Percentiles rank a stretch among this genome's conserved stretches.
Evolutionary conservation across 2,888 invertebrate genomes (phyloP).

Genomic region (Myopa testacea): DNA sequence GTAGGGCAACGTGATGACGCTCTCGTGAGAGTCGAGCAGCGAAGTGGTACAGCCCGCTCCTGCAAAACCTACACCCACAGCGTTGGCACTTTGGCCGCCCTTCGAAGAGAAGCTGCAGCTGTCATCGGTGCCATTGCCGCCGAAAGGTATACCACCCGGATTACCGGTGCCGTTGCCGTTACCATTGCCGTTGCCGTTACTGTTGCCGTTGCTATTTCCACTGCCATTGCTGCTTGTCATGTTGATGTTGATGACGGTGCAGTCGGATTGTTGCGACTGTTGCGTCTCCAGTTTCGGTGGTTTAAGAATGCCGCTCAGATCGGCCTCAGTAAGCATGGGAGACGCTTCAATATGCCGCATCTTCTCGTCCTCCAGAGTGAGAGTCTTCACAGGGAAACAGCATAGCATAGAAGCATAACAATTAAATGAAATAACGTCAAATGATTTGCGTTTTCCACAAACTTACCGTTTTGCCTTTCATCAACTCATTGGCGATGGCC

Average conservation of each 20-base stretch:
- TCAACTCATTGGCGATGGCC: constrained; percentile 73
- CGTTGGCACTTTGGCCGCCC: constrained; percentile 67
- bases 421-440: not conserved
- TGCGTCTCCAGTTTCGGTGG: constrained; percentile 63
- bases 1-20: constrained; percentile 75
- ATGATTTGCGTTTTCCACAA: constrained; percentile 16
- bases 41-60: constrained; percentile 79
- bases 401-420: too few relatives aligned
- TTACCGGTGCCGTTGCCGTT: constrained; percentile 30
- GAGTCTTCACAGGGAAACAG: constrained; percentile 52
- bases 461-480: constrained; percentile 63
- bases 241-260: constrained; percentile 59
- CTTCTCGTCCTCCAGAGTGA: constrained; percentile 68
- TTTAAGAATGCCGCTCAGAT: constrained; percentile 69
- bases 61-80: constrained; percentile 49
- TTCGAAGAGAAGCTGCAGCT: constrained; percentile 60
- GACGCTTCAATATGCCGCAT: constrained; percentile 71
- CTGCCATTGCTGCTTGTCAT: constrained; percentile 52
- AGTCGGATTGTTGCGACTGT: constrained; percentile 61
- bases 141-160: constrained; percentile 24
- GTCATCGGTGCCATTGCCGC: constrained; percentile 53
- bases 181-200: constrained; percentile 28
- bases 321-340: constrained; percentile 51
- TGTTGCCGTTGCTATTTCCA: constrained; percentile 40
- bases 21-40: constrained; percentile 78